Conservation (phyloP, 2,113 vertebrate species). For the Bombycilla garrulus region DNA sequence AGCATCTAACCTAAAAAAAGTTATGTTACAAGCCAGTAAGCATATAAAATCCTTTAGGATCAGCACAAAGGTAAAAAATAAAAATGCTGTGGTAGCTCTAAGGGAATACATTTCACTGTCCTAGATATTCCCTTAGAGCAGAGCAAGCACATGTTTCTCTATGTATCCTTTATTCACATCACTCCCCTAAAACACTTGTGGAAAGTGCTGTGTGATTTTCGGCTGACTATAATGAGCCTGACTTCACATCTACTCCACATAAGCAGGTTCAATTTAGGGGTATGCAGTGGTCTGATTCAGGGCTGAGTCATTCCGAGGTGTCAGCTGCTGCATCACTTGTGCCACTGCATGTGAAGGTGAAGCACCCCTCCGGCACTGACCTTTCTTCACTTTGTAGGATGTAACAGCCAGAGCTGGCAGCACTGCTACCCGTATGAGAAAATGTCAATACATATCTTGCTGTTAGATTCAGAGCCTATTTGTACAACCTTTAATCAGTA, state of each 20-base stretch:
- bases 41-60: not conserved
- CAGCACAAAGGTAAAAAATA: not conserved
- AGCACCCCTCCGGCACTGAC: not conserved
- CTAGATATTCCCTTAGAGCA: not conserved
- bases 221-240: not conserved
- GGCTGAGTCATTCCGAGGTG: not conserved
- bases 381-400: not conserved
- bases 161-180: not conserved
- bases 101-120: not conserved
- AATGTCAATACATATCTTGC: constrained; percentile 52
- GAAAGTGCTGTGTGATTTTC: not conserved
- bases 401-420: not conserved
- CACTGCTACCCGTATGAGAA: not conserved
- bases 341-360: not conserved
- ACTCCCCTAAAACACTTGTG: not conserved
- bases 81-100: not conserved
- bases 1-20: not conserved
- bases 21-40: not conserved
- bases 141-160: not conserved
- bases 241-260: not conserved
- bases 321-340: not conserved
- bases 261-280: not conserved
- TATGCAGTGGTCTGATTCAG: not conserved
- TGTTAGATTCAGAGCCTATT: constrained; percentile 39
- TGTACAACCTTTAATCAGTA: constrained; percentile 52